Evolutionary conservation across 2,888 invertebrate genomes (phyloP).

Genomic region (Caenorhabditis sinica): DNA sequence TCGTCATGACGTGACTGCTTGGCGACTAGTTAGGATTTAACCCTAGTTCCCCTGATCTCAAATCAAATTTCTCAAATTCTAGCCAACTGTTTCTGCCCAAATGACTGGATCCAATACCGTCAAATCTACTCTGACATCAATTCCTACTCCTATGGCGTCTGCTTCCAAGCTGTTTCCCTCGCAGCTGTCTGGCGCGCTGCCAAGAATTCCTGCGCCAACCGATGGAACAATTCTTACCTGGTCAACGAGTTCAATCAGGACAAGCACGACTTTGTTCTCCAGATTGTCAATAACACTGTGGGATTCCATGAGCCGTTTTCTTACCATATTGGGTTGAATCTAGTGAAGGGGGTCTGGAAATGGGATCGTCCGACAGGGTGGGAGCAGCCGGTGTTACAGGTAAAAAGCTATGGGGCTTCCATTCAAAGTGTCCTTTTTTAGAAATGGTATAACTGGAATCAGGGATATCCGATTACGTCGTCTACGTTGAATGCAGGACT

Average conservation of each 20-base stretch:
- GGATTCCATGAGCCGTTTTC: not conserved
- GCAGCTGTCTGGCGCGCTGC: conserved; percentile 49
- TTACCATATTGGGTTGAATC: conserved; percentile 52
- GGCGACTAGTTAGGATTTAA: no score
- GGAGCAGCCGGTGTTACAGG: conserved; percentile 2
- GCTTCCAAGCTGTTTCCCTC: conserved; percentile 6
- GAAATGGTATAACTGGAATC: not conserved
- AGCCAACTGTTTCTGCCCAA: conserved; percentile 66
- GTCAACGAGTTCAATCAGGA: conserved; percentile 28
- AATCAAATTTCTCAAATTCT: conserved; percentile 19
- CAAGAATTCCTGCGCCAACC: conserved; percentile 35
- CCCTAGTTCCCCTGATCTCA: not conserved
- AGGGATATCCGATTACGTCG: not conserved
- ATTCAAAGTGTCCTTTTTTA: not conserved
- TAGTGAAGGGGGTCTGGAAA: no score
- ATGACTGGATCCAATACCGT: conserved; percentile 51
- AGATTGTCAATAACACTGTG: conserved; percentile 1
- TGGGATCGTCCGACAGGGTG: conserved; percentile 10
- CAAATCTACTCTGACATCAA: not conserved
- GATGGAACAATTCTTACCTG: conserved; percentile 5
- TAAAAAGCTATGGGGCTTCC: not conserved
- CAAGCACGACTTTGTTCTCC: conserved; percentile 37
- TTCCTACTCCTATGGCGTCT: conserved; percentile 42
- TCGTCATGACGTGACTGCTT: no score
- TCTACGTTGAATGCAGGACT: not conserved